Conservation (phyloP, 2,888 invertebrate species). For the Boloria selene region DNA sequence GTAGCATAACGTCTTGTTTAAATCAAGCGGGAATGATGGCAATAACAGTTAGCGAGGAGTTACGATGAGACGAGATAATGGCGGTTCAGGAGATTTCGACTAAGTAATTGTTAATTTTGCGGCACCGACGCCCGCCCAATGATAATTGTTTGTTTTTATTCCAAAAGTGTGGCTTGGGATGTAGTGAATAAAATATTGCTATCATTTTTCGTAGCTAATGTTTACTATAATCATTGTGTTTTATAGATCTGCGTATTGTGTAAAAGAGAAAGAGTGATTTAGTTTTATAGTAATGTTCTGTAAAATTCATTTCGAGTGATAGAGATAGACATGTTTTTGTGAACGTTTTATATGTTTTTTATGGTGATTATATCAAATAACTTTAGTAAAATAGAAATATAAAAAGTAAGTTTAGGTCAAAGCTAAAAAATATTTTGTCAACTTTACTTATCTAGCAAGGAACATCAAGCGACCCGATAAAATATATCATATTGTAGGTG, state of each 20-base stretch:
- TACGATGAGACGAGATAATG: conserved; percentile 69
- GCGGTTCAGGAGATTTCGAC: conserved; percentile 65
- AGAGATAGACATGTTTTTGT: no score
- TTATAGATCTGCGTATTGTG: not conserved
- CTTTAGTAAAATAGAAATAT: no score
- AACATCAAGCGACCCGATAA: no score
- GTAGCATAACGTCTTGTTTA: conserved; percentile 71
- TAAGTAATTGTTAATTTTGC: conserved; percentile 77
- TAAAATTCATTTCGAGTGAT: no score
- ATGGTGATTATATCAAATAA: no score
- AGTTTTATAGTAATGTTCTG: not conserved
- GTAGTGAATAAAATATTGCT: conserved; percentile 12
- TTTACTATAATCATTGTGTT: not conserved
- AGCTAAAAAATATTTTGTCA: no score
- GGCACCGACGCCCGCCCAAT: conserved; percentile 49
- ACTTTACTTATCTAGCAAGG: no score
- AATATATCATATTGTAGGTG: no score
- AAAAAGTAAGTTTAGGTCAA: no score
- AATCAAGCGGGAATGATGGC: conserved; percentile 76
- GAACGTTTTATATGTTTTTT: no score
- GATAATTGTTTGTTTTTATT: conserved; percentile 71
- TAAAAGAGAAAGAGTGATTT: not conserved
- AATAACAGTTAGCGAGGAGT: conserved; percentile 74
- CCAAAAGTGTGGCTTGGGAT: conserved; percentile 16
- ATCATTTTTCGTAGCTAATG: conserved; percentile 11